A percentile compares a stretch with the other conserved stretches of the same genome.
phyloP scores from a whole-genome alignment of 2,888 invertebrate species.

The Tiliacea citrago region DNA sequence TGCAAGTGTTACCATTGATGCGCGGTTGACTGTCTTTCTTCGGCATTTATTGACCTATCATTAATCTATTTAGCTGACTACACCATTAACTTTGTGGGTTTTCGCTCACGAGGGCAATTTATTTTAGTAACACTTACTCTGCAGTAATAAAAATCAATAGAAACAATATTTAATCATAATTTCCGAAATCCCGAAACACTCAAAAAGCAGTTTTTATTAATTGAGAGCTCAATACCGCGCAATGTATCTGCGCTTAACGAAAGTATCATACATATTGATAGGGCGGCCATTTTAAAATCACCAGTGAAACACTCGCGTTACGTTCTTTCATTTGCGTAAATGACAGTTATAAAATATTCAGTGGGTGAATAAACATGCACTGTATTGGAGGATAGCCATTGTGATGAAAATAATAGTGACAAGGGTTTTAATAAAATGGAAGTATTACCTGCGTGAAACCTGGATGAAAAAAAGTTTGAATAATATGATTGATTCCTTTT shows the following conservation, averaged over 20 bases:
- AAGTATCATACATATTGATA: slow-evolving; percentile 65
- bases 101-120: no score
- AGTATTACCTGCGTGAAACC: no score
- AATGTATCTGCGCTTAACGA: slow-evolving; percentile 54
- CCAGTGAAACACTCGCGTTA: slow-evolving; percentile 34
- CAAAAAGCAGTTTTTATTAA: slow-evolving; percentile 45
- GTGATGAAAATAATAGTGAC: slow-evolving; percentile 10
- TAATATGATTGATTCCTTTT: no score
- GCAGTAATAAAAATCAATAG: background rate
- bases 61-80: background rate
- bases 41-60: no score
- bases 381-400: slow-evolving; percentile 3
- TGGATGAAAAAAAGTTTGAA: no score
- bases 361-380: slow-evolving; percentile 44
- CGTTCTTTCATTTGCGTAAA: slow-evolving; percentile 65
- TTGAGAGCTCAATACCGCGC: slow-evolving; percentile 47
- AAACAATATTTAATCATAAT: background rate
- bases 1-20: no score
- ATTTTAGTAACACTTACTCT: no score
- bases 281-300: slow-evolving; percentile 63
- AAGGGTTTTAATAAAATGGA: background rate
- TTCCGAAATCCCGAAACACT: slow-evolving; percentile 15
- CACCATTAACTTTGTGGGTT: background rate
- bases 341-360: slow-evolving; percentile 69
- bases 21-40: no score